phyloP scores from a whole-genome alignment of 2,113 vertebrate genomes.

The Pogonocichla stellata region DNA sequence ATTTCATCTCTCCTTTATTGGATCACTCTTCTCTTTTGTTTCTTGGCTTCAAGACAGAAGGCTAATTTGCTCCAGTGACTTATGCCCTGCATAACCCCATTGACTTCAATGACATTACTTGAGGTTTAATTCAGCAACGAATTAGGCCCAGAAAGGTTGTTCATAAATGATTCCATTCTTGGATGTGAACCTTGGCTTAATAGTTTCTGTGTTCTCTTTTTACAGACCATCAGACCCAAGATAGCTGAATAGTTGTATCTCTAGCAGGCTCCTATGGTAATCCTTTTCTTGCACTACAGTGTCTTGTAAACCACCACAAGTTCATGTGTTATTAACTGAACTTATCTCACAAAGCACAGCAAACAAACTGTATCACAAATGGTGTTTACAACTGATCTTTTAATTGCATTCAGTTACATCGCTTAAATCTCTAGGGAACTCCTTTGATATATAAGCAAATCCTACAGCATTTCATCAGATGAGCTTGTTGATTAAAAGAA shows the following conservation, averaged over 20 bases:
- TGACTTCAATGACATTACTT: constrained; percentile 36
- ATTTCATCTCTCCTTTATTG: constrained; percentile 38
- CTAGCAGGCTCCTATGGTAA: neutral
- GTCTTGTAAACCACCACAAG: constrained; percentile 8
- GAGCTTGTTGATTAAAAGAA: constrained; percentile 60
- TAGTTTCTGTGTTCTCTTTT: constrained; percentile 45
- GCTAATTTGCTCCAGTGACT: constrained; percentile 34
- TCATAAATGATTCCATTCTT: constrained; percentile 17
- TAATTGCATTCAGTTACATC: constrained; percentile 59
- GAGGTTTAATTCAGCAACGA: constrained; percentile 23
- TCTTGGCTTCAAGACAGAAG: constrained; percentile 29
- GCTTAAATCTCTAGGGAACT: constrained; percentile 47
- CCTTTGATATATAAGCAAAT: constrained; percentile 66
- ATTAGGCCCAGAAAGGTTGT: constrained; percentile 35
- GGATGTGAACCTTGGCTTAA: constrained; percentile 5
- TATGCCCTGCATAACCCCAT: constrained; percentile 14
- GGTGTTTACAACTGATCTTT: constrained; percentile 51
- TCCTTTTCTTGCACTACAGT: neutral
- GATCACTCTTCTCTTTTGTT: constrained; percentile 2
- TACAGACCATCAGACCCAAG: constrained; percentile 51
- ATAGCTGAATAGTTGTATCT: constrained; percentile 5
- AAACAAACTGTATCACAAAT: constrained; percentile 7
- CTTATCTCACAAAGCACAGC: constrained; percentile 1
- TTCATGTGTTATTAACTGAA: constrained; percentile 14
- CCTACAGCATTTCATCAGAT: constrained; percentile 58